phyloP scores from a whole-genome alignment of 1,140 invertebrate species.

The Linepithema humile region DNA sequence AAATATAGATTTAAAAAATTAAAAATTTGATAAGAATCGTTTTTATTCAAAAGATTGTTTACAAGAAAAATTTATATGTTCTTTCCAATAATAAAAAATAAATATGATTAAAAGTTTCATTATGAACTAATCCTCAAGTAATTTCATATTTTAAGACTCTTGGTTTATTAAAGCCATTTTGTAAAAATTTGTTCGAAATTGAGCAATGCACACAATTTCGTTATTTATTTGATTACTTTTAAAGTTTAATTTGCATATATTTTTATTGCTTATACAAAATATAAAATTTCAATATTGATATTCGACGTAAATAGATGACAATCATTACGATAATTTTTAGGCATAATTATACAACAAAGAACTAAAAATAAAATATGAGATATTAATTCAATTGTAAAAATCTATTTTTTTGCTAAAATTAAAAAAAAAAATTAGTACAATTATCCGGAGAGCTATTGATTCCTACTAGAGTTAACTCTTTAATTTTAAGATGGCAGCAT shows the following conservation, averaged over 20 bases:
- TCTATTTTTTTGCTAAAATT: neutral
- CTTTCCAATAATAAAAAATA: too few species aligned
- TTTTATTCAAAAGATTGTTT: neutral
- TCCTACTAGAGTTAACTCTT: neutral
- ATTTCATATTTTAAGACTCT: neutral
- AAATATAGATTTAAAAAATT: neutral
- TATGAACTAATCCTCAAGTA: neutral
- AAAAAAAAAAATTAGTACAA: too few species aligned
- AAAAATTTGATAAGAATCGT: neutral
- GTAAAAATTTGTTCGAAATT: neutral
- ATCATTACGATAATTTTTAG: neutral
- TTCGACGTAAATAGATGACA: neutral
- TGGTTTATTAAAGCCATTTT: neutral
- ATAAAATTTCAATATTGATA: neutral
- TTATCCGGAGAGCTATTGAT: neutral
- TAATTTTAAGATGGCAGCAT: slow-evolving; percentile 24
- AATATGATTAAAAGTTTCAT: too few species aligned
- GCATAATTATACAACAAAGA: neutral
- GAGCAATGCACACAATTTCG: neutral
- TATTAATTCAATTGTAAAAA: neutral
- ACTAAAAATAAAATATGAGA: neutral
- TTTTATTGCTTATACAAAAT: neutral
- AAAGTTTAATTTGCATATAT: neutral
- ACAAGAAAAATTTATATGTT: neutral
- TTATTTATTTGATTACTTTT: neutral